Conservation (phyloP, 2,113 vertebrate genomes). For the Numenius arquata region DNA sequence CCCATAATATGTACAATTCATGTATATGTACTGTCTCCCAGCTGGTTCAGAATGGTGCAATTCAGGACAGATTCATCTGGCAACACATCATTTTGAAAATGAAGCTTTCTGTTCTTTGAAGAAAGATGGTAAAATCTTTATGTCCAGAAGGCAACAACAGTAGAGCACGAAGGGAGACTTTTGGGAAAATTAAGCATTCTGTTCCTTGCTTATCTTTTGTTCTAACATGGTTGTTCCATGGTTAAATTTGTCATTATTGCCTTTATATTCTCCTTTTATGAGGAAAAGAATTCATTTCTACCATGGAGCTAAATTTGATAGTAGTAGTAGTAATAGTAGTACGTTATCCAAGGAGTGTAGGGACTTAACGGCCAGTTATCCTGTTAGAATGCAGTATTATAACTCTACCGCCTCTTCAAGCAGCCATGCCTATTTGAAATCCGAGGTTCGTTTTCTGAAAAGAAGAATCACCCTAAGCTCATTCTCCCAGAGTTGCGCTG, state of each 20-base stretch:
- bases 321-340: neutral
- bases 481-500: neutral
- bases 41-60: conserved; percentile 13
- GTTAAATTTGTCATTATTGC: neutral
- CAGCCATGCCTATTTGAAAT: neutral
- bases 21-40: neutral
- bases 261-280: neutral
- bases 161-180: conserved; percentile 15
- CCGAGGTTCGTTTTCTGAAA: neutral
- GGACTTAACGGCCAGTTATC: neutral
- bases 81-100: conserved; percentile 51
- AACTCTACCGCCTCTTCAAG: neutral
- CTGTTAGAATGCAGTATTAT: neutral
- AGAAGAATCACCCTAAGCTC: neutral
- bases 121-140: conserved; percentile 58
- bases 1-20: neutral
- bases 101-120: conserved; percentile 64
- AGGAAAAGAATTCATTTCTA: neutral
- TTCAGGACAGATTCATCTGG: conserved; percentile 46
- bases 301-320: neutral
- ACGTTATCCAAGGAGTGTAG: neutral
- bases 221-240: neutral
- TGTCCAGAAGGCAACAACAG: conserved; percentile 26
- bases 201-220: conserved; percentile 13
- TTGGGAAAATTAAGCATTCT: neutral